These are phyloP conservation scores for Ceratina australensis DNA, from an alignment of 1,140 invertebrate genomes.

Conservation along the genomic window DNA sequence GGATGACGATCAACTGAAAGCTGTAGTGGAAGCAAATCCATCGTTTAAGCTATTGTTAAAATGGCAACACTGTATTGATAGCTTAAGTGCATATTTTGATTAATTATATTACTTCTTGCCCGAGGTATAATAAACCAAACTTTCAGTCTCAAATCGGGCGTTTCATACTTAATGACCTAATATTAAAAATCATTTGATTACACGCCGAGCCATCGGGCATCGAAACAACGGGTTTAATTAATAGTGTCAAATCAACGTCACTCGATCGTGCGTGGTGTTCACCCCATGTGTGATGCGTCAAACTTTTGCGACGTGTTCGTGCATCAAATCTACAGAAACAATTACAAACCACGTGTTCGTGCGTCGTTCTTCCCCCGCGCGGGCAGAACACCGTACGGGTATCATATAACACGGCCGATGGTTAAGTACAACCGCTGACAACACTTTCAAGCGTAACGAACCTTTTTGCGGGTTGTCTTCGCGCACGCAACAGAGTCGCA, in stretches of 20 bases:
- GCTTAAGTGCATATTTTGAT: too few species aligned
- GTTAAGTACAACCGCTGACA: slow-evolving; percentile 43
- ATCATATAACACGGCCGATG: slow-evolving; percentile 27
- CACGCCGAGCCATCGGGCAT: too few species aligned
- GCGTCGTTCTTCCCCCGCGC: slow-evolving; percentile 11
- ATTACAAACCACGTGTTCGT: slow-evolving; percentile 34
- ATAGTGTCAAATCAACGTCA: slow-evolving; percentile 9
- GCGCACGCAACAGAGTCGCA: slow-evolving; percentile 29
- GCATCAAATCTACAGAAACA: slow-evolving; percentile 31
- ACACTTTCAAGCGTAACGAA: slow-evolving; percentile 44
- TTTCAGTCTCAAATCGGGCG: too few species aligned
- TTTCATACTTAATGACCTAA: too few species aligned
- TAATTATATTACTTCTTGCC: too few species aligned
- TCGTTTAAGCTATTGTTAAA: too few species aligned
- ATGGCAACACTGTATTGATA: too few species aligned
- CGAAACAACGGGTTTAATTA: neutral
- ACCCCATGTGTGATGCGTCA: neutral
- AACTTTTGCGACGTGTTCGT: slow-evolving; percentile 29
- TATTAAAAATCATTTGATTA: too few species aligned
- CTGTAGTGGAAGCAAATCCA: too few species aligned
- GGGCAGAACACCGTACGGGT: neutral
- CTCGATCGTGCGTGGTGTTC: neutral
- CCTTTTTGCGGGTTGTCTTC: slow-evolving; percentile 38
- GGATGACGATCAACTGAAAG: too few species aligned
- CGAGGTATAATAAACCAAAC: too few species aligned